Evolutionary conservation across 2,113 vertebrate genomes (phyloP), one percentile per base, ranked within the genome.

Genomic region (Poecile atricapillus): DNA sequence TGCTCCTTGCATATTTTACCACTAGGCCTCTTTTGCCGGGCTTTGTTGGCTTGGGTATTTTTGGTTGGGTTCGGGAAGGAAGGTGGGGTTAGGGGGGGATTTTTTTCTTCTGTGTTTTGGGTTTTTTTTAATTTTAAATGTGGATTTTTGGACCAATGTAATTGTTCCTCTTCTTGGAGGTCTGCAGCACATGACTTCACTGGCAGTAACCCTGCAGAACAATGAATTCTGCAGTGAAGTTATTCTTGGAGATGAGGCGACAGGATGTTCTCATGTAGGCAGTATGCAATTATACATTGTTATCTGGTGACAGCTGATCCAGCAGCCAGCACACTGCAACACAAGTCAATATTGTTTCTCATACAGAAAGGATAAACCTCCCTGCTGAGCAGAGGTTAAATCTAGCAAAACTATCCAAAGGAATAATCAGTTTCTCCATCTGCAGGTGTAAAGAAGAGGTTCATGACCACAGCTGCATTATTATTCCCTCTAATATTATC

Each of bases 251-350:
- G 71, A 69, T 3, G 0, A 73, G 56, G 75, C 2, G 0, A 83
- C 94, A 95, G 89, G 85, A 96, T 95, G 85, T 93, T 91, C 92
- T 96, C 91, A 83, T 90, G 93, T 35, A 94, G 70, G 55, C 82
- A 94, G 82, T 49, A 88, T 86, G 93, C 68, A 86, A 93, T 94
- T 94, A 89, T 86, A 91, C 87, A 80, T 63, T 90, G 82, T 77
- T 95, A 90, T 88, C 82, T n/a, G 70, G 71, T 55, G 87, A 69
- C 75, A 74, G 88, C 63, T 80, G 75, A 93, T 83, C 67, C 87
- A 74, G 85, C 75, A 77, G 63, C 79, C 85, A 77, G 82, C n/a
- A 59, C 1, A 0, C 63, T 63, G 60, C 82, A 93, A 67, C 68
- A 55, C 71, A 86, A 83, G 87, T 47, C 75, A 93, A 43, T 85